phyloP scores from a whole-genome alignment of 2,888 invertebrate species.

The Busseola fusca region DNA sequence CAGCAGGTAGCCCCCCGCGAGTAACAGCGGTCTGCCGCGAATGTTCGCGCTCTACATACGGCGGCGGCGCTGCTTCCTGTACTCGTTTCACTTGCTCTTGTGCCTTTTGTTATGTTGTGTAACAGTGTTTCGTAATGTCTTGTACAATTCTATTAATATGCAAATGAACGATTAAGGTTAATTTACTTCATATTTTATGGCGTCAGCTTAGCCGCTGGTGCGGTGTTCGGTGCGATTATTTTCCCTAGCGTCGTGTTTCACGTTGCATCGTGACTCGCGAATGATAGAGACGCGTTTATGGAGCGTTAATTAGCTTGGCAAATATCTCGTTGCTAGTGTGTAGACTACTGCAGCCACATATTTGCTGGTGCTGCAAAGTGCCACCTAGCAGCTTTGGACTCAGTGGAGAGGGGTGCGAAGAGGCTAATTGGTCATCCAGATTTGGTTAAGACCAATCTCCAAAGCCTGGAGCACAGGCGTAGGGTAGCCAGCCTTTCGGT shows the following conservation, averaged over 20 bases:
- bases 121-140: constrained; percentile 46
- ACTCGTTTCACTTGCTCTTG: constrained; percentile 40
- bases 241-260: not conserved
- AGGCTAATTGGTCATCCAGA: no score
- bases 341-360: no score
- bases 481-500: no score
- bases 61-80: constrained; percentile 33
- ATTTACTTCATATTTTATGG: constrained; percentile 31
- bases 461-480: no score
- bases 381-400: no score
- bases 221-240: not conserved
- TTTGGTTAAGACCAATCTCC: no score
- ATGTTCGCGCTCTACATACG: constrained; percentile 57
- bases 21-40: not conserved
- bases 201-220: not conserved
- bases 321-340: not conserved
- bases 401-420: no score
- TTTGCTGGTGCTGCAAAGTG: no score
- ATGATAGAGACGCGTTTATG: not conserved
- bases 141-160: constrained; percentile 29
- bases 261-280: not conserved
- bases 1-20: no score
- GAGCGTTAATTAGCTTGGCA: not conserved
- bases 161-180: constrained; percentile 35
- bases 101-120: constrained; percentile 47